phyloP scores from a whole-genome alignment of 2,113 vertebrate species.

The Balaenoptera acutorostrata region DNA sequence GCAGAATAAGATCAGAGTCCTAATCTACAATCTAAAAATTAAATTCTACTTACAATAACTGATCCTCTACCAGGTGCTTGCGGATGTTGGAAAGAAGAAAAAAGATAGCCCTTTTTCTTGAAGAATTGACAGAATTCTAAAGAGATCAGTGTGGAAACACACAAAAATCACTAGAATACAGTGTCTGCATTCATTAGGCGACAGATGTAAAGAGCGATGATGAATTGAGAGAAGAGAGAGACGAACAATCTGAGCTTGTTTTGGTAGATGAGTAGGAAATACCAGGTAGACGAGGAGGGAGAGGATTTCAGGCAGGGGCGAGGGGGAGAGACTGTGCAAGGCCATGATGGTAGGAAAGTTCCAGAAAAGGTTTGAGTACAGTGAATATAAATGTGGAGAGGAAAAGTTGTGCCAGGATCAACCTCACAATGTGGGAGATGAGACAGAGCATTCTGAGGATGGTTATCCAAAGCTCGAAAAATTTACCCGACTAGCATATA shows the following conservation, averaged over 20 bases:
- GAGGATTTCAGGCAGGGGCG: fast-evolving
- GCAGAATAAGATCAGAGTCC: too few relatives aligned
- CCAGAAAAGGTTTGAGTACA: background rate
- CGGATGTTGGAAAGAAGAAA: background rate
- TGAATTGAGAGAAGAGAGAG: too few relatives aligned
- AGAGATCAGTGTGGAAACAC: background rate
- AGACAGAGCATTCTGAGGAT: background rate
- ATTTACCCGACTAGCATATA: too few relatives aligned
- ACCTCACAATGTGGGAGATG: fast-evolving
- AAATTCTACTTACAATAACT: background rate
- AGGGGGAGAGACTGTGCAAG: fast-evolving
- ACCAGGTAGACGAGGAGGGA: background rate
- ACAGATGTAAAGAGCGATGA: fast-evolving
- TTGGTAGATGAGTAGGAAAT: background rate
- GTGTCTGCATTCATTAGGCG: fast-evolving
- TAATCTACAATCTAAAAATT: background rate
- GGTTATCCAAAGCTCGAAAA: too few relatives aligned
- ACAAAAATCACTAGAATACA: too few relatives aligned
- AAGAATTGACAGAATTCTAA: background rate
- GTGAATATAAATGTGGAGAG: fast-evolving
- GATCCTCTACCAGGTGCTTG: background rate
- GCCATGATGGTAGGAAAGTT: fast-evolving
- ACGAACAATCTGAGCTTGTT: fast-evolving
- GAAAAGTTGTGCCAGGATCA: fast-evolving
- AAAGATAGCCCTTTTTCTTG: background rate